Conservation (phyloP, 2,888 invertebrate genomes). For the Phyllotreta cruciferae region DNA sequence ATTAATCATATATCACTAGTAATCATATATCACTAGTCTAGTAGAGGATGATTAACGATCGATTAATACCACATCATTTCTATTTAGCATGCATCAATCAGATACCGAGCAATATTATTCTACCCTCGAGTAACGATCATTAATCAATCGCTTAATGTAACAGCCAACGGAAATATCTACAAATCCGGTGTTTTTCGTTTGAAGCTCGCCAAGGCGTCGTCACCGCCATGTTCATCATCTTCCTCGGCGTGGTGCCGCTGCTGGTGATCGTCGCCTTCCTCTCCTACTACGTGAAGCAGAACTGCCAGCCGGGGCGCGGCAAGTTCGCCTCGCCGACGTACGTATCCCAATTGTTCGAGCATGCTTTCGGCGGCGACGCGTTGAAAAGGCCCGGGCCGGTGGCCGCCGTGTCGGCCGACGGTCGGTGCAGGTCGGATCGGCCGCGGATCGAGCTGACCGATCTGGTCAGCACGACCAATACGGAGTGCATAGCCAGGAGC, state of each 20-base stretch:
- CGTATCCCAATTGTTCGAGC: constrained; percentile 59
- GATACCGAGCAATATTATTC: too few relatives aligned
- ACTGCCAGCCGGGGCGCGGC: constrained; percentile 67
- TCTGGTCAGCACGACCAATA: constrained; percentile 72
- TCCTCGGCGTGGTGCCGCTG: constrained; percentile 83
- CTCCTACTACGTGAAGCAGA: constrained; percentile 77
- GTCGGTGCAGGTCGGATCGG: constrained; percentile 42
- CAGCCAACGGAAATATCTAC: neutral
- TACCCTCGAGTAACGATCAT: too few relatives aligned
- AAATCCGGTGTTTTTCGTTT: constrained; percentile 44
- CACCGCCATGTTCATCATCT: constrained; percentile 84
- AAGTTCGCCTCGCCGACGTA: constrained; percentile 61
- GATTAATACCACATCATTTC: neutral
- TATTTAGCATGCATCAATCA: constrained; percentile 4
- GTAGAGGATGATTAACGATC: too few relatives aligned
- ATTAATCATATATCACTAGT: too few relatives aligned
- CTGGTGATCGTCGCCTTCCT: constrained; percentile 72
- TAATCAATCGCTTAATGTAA: too few relatives aligned
- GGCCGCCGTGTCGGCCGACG: constrained; percentile 32
- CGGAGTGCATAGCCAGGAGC: constrained; percentile 62
- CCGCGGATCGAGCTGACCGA: constrained; percentile 67
- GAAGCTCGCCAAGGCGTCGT: constrained; percentile 79
- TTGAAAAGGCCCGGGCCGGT: constrained; percentile 23
- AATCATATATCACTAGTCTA: too few relatives aligned
- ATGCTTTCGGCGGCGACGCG: constrained; percentile 53